Conservation (phyloP, 2,797 vertebrate genomes). For the Rhadinocentrus ornatus region DNA sequence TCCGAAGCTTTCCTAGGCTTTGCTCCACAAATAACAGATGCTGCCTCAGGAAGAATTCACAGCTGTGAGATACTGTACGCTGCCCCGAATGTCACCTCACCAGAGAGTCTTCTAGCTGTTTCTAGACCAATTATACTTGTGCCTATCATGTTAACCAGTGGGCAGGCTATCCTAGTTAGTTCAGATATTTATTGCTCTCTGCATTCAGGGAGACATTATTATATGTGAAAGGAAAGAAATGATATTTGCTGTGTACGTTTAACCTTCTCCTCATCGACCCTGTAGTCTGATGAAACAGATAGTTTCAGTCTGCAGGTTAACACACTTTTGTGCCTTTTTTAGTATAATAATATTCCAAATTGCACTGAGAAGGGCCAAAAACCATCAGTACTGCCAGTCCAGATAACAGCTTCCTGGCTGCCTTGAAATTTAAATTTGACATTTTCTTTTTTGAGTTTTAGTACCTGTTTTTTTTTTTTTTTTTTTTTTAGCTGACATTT, state of each 20-base stretch:
- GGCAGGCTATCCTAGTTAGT: not conserved
- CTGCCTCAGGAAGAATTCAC: conserved; percentile 34
- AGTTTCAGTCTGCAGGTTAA: not conserved
- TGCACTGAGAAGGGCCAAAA: not conserved
- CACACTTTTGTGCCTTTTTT: not conserved
- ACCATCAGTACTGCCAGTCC: not conserved
- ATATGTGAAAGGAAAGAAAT: not conserved
- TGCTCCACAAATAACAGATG: conserved; percentile 60
- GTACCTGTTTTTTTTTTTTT: conserved; percentile 34
- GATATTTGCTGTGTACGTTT: not conserved
- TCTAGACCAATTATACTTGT: conserved; percentile 42
- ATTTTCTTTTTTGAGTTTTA: conserved; percentile 41
- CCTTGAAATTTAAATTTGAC: conserved; percentile 50
- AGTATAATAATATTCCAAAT: not conserved
- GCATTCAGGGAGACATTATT: not conserved
- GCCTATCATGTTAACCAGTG: conserved; percentile 3
- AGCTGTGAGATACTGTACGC: conserved; percentile 21
- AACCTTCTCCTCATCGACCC: not conserved
- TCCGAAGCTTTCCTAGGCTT: conserved; percentile 47
- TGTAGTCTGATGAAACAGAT: not conserved
- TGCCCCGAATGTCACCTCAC: conserved; percentile 47
- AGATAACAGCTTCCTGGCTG: conserved; percentile 25
- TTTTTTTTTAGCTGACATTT: conserved; percentile 50
- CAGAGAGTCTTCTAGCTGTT: conserved; percentile 6
- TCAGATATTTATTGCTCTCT: not conserved